These are phyloP conservation scores for Cordilura impudica DNA, from an alignment of 2,888 invertebrate species.

Conservation along the genomic window DNA sequence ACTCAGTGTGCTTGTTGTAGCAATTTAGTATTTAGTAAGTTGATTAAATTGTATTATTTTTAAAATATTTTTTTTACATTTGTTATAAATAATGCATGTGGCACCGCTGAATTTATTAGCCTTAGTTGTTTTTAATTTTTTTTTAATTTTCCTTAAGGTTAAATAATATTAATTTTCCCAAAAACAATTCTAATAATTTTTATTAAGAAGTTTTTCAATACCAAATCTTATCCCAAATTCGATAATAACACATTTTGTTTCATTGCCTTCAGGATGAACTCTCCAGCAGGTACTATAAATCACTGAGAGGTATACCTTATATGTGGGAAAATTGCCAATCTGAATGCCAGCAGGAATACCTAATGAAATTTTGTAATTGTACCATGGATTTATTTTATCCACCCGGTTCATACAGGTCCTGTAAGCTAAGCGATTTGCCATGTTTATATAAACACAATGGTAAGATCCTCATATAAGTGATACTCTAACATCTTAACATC, in stretches of 20 bases:
- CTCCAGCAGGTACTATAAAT: constrained; percentile 69
- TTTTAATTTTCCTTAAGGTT: too few relatives aligned
- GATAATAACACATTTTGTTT: not conserved
- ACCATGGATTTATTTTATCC: constrained; percentile 76
- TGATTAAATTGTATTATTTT: too few relatives aligned
- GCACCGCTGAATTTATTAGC: too few relatives aligned
- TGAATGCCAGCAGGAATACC: constrained; percentile 75
- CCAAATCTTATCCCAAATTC: too few relatives aligned
- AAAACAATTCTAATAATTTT: too few relatives aligned
- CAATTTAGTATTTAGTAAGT: too few relatives aligned
- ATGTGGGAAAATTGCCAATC: constrained; percentile 75
- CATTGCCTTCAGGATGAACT: constrained; percentile 54
- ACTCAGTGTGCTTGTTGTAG: too few relatives aligned
- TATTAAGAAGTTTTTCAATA: too few relatives aligned
- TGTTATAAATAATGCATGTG: too few relatives aligned
- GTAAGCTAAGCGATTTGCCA: constrained; percentile 69
- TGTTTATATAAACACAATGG: constrained; percentile 68
- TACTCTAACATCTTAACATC: not conserved
- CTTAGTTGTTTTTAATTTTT: too few relatives aligned
- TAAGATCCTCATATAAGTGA: constrained; percentile 46
- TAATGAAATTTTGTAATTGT: constrained; percentile 75
- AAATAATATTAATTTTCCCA: too few relatives aligned
- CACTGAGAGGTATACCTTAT: constrained; percentile 72
- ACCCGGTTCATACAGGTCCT: constrained; percentile 61
- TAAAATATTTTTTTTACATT: too few relatives aligned